Conservation (phyloP, 2,113 vertebrate genomes). For the Thunnus maccoyii region DNA sequence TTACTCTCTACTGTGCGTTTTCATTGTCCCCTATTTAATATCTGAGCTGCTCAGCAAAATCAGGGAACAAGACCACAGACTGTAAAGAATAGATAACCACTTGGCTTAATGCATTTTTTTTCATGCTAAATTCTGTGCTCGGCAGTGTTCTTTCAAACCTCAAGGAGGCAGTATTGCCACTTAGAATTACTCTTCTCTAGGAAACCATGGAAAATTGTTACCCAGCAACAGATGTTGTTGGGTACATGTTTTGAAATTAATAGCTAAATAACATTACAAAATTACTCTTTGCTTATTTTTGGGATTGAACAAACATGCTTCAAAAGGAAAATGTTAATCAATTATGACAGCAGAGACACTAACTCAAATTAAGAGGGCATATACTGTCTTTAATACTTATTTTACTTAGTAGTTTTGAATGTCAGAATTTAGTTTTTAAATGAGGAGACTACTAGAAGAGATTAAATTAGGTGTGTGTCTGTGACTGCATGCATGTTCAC, state of each 20-base stretch:
- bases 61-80: not conserved
- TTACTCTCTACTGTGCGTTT: not conserved
- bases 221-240: constrained; percentile 18
- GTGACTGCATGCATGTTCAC: not conserved
- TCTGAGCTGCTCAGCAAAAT: not conserved
- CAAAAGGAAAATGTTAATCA: not conserved
- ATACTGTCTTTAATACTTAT: not conserved
- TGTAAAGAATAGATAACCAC: not conserved
- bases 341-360: not conserved
- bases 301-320: not conserved
- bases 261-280: not conserved
- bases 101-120: not conserved
- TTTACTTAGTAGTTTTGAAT: not conserved
- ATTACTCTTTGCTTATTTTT: not conserved
- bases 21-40: not conserved
- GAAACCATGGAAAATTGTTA: constrained; percentile 5
- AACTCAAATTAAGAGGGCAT: not conserved
- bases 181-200: constrained; percentile 12
- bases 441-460: not conserved
- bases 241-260: not conserved
- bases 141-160: constrained; percentile 21
- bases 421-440: not conserved
- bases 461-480: not conserved
- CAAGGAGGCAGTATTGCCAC: constrained; percentile 70
- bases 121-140: not conserved